Evolutionary conservation across 2,797 vertebrate genomes (phyloP).

Genomic region (Chelon auratus): DNA sequence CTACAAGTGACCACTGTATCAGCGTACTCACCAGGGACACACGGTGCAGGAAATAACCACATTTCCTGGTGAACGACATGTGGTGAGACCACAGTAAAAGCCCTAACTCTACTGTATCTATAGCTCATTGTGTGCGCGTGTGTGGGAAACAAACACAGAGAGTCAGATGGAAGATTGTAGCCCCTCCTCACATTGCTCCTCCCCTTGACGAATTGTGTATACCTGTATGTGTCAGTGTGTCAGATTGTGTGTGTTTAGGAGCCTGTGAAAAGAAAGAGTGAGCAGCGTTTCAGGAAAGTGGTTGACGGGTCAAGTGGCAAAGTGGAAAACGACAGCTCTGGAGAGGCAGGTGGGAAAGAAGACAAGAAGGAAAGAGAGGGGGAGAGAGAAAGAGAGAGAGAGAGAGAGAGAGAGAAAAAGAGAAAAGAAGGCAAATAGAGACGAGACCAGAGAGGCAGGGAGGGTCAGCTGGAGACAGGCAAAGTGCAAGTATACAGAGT

Average conservation of each 20-base stretch:
- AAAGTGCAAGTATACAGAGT: slow-evolving; percentile 51
- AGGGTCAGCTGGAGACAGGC: slow-evolving; percentile 45
- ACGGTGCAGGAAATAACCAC: slow-evolving; percentile 14
- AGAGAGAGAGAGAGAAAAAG: background rate
- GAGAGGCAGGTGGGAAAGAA: slow-evolving; percentile 38
- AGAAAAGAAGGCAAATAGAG: slow-evolving; percentile 39
- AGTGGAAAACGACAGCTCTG: slow-evolving; percentile 37
- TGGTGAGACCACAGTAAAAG: slow-evolving; percentile 1
- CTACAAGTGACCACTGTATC: background rate
- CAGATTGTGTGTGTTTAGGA: slow-evolving; percentile 34
- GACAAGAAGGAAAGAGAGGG: slow-evolving; percentile 10
- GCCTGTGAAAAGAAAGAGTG: slow-evolving; percentile 46
- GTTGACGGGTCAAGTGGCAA: slow-evolving; percentile 48
- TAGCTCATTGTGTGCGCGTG: slow-evolving; percentile 8
- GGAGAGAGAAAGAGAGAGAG: background rate
- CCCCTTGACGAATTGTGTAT: slow-evolving; percentile 43
- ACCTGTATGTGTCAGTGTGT: slow-evolving; percentile 52
- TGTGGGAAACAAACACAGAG: background rate
- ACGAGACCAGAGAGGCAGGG: slow-evolving; percentile 21
- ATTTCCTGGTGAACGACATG: background rate
- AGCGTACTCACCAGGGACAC: background rate
- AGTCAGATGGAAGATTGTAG: slow-evolving; percentile 43
- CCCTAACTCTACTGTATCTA: background rate
- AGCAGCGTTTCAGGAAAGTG: slow-evolving; percentile 43
- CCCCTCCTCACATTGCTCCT: slow-evolving; percentile 59